Evolutionary conservation across 30 jellyfish, hydroid and myxozoan genomes (phyloP).

Genomic region (Phacellophora camtschatica): DNA sequence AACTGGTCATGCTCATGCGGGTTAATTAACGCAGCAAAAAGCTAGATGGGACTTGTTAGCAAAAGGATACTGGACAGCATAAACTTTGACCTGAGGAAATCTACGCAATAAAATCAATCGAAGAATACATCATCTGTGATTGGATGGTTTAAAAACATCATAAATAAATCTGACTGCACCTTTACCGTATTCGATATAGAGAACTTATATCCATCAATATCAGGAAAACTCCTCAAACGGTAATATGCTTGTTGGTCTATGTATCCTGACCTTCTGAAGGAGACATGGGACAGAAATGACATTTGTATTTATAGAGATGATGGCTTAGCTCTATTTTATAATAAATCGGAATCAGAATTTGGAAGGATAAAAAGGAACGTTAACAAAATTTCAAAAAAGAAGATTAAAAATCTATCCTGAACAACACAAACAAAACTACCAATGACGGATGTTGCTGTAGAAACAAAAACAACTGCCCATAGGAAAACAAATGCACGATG

Average conservation of each 20-base stretch:
- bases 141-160: slow-evolving; percentile 34
- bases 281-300: background rate
- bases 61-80: slow-evolving; percentile 42
- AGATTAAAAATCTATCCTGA: too few species aligned
- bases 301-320: slow-evolving; percentile 55
- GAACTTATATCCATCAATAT: slow-evolving; percentile 56
- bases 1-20: slow-evolving; percentile 42
- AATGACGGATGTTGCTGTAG: too few species aligned
- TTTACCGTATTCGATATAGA: slow-evolving; percentile 59
- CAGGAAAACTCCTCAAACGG: slow-evolving; percentile 42
- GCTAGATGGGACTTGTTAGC: slow-evolving; percentile 63
- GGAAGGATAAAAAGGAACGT: slow-evolving; percentile 59
- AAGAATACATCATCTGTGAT: slow-evolving; percentile 27
- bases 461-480: too few species aligned
- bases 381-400: slow-evolving; percentile 16
- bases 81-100: slow-evolving; percentile 12
- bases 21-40: slow-evolving; percentile 54
- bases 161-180: slow-evolving; percentile 13
- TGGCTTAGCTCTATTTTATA: slow-evolving; percentile 47
- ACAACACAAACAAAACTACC: too few species aligned
- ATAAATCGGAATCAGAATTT: slow-evolving; percentile 63
- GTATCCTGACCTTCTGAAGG: slow-evolving; percentile 16
- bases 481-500: too few species aligned
- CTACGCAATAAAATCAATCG: slow-evolving; percentile 48
- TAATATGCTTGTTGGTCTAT: slow-evolving; percentile 52